A percentile compares a stretch with the other conserved stretches of the same genome.
phyloP scores from a whole-genome alignment of 2,113 vertebrate species.

The Meleagris gallopavo region DNA sequence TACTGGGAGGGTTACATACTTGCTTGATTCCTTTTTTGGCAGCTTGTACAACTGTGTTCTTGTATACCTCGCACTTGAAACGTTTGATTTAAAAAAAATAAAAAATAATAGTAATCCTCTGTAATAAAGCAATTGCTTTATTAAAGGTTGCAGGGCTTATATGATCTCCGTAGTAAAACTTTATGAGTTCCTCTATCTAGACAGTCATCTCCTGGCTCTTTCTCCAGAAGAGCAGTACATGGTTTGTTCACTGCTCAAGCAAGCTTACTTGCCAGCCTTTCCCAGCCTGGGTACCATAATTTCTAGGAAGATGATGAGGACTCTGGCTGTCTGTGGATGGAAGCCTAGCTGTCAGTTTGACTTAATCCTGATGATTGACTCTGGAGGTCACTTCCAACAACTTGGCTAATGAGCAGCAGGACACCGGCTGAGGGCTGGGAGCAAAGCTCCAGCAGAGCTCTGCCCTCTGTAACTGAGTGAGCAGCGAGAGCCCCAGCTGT shows the following conservation, averaged over 20 bases:
- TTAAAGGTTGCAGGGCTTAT: conserved; percentile 60
- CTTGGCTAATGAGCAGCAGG: not conserved
- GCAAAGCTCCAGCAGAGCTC: not conserved
- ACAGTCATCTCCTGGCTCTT: conserved; percentile 39
- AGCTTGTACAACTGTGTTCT: conserved; percentile 27
- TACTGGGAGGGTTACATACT: conserved; percentile 32
- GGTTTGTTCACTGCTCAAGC: not conserved
- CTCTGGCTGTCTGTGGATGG: not conserved
- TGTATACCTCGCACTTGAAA: conserved; percentile 34
- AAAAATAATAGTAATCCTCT: conserved; percentile 23
- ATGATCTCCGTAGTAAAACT: conserved; percentile 26
- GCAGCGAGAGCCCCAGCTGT: not conserved
- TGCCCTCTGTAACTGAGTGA: not conserved
- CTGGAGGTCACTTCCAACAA: not conserved
- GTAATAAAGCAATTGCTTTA: conserved; percentile 53
- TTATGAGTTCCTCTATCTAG: conserved; percentile 37
- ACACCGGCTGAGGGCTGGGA: not conserved
- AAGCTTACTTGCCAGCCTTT: not conserved
- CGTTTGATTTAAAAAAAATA: conserved; percentile 19
- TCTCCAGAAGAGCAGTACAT: not conserved
- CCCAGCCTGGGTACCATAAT: not conserved
- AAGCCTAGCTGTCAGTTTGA: not conserved
- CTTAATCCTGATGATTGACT: not conserved
- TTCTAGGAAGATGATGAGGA: not conserved
- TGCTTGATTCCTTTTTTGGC: conserved; percentile 40